Percentiles rank a stretch among this genome's conserved stretches.
Evolutionary conservation across 2,113 vertebrate genomes (phyloP).

Genomic region (Monopterus albus): DNA sequence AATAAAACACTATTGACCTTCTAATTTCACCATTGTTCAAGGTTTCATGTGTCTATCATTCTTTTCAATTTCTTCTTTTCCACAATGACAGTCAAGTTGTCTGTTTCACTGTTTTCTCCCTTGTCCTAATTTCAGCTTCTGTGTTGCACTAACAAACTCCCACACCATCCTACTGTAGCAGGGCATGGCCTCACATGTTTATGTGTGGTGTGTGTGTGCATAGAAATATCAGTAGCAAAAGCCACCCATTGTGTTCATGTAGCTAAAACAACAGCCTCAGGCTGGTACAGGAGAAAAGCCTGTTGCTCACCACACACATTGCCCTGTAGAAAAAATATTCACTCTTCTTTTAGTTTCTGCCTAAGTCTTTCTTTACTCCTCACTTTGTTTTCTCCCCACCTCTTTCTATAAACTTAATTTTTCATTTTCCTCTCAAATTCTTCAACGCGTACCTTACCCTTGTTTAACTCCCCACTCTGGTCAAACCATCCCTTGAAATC

Average conservation of each 20-base stretch:
- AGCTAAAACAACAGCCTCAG: constrained; percentile 36
- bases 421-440: no score
- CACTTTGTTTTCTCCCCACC: not conserved
- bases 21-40: constrained; percentile 34
- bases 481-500: constrained; percentile 25
- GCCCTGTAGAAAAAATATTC: not conserved
- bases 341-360: not conserved
- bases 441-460: constrained; percentile 9
- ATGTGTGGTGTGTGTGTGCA: constrained; percentile 24
- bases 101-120: not conserved
- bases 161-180: constrained; percentile 9
- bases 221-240: not conserved
- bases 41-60: constrained; percentile 22
- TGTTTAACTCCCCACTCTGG: constrained; percentile 5
- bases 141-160: not conserved
- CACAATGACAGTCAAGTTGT: not conserved
- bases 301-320: not conserved
- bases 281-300: not conserved
- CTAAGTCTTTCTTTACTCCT: not conserved
- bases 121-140: constrained; percentile 7
- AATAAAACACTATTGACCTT: no score
- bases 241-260: constrained; percentile 9
- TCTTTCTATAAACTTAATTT: no score
- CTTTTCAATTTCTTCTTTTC: constrained; percentile 14
- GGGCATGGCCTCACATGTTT: not conserved